Evolutionary conservation across 2,888 invertebrate species (phyloP).

Genomic region (Blastobasis adustella): DNA sequence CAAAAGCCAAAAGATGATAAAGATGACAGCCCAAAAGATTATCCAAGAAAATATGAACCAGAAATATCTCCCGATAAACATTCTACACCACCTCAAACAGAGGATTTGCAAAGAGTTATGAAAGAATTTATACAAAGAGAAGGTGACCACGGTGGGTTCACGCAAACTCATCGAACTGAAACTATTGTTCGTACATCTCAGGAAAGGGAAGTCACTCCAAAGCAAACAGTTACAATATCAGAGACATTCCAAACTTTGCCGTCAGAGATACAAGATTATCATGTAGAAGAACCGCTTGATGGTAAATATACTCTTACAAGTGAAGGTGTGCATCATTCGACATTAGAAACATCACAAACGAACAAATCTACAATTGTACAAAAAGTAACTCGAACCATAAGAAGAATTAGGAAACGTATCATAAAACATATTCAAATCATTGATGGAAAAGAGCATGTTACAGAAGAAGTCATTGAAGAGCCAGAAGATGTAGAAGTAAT

Average conservation of each 20-base stretch:
- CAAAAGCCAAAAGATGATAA: constrained; percentile 12
- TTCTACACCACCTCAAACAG: constrained; percentile 15
- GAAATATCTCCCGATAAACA: not conserved
- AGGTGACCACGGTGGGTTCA: constrained; percentile 18
- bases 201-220: constrained; percentile 28
- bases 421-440: constrained; percentile 85
- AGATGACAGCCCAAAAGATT: not conserved
- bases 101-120: constrained; percentile 29
- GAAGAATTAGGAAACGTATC: constrained; percentile 82
- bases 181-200: constrained; percentile 14
- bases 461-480: constrained; percentile 89
- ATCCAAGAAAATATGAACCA: constrained; percentile 11
- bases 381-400: constrained; percentile 84
- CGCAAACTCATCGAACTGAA: constrained; percentile 16
- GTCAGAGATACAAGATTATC: constrained; percentile 24
- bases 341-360: constrained; percentile 24
- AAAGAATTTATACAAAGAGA: constrained; percentile 44
- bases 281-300: constrained; percentile 39
- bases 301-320: constrained; percentile 14
- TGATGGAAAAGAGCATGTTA: constrained; percentile 87
- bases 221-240: constrained; percentile 23
- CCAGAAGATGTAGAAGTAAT: constrained; percentile 85
- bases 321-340: constrained; percentile 34
- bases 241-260: constrained; percentile 27
- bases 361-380: constrained; percentile 80